Base-by-base conservation (phyloP, 2,113 vertebrate species). In the Nibea albiflora region DNA sequence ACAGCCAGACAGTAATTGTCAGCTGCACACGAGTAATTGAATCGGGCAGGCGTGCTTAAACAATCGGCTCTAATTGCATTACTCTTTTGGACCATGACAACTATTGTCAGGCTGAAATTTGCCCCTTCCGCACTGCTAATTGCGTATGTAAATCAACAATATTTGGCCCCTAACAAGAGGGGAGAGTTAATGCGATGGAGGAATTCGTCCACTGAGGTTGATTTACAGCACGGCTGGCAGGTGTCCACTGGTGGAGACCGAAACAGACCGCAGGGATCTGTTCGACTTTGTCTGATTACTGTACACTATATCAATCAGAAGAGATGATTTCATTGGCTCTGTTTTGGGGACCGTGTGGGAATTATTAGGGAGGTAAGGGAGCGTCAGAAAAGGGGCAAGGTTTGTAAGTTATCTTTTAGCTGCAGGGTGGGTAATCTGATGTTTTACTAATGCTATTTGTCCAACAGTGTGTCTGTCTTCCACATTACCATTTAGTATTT, bases 11-110 rank as follows among this genome's bases (percentile, higher is more conserved):
- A 79, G 52, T 89, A 73, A 88, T 81, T 86, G 87, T 91, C 85
- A 86, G 85, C 79, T 84, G 74, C 78, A 89, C 72, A 54, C 46
- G 66, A 87, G 86, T 92, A 92, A 92, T 90, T 90, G 82, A 92
- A 90, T 71, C 7, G 65, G 72, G 81, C 54, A 17, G 57, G n/a
- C 67, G 53, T 80, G 69, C 80, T 84, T 88, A 88, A 93, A 93
- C 91, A 92, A 90, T 88, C 39, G 86, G 31, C 79, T 86, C 78
- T 91, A 94, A 94, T 88, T 93, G 82, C 85, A 86, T 91, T 90
- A 86, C 80, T 83, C 85, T 81, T 83, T 65, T 78, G 78, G 81
- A 85, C 88, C 81, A 73, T 89, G 81, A 91, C 80, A 86, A 86
- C 81, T 80, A 87, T 87, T 88, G 84, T 89, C 67, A 57, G 81